phyloP scores from a whole-genome alignment of 2,797 vertebrate species.

The Microctenopoma lineatum region DNA sequence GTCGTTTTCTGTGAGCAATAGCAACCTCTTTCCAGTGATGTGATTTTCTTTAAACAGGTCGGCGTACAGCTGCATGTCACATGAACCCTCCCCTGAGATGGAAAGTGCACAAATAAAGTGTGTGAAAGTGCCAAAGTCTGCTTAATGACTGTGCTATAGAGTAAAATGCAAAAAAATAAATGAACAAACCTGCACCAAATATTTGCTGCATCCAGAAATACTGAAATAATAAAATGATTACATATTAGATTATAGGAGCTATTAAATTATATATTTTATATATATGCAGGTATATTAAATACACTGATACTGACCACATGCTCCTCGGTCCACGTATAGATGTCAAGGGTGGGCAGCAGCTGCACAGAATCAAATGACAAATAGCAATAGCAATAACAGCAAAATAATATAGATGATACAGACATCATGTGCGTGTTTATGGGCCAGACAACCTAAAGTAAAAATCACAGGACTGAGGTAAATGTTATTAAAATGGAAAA shows the following conservation, averaged over 20 bases:
- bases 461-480: slow-evolving; percentile 52
- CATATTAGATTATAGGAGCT: slow-evolving; percentile 15
- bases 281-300: neutral
- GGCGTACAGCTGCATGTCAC: slow-evolving; percentile 89
- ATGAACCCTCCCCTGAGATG: slow-evolving; percentile 83
- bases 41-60: slow-evolving; percentile 94
- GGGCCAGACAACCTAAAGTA: slow-evolving; percentile 20
- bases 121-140: neutral
- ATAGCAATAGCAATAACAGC: slow-evolving; percentile 28
- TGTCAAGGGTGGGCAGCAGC: slow-evolving; percentile 96
- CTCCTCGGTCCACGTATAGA: slow-evolving; percentile 95
- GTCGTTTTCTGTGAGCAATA: slow-evolving; percentile 92
- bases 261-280: neutral
- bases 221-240: slow-evolving; percentile 77
- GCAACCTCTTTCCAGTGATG: slow-evolving; percentile 93
- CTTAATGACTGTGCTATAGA: neutral
- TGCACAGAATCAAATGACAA: slow-evolving; percentile 82
- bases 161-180: neutral
- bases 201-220: slow-evolving; percentile 97
- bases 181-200: slow-evolving; percentile 88
- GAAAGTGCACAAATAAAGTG: neutral
- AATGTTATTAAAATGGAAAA: slow-evolving; percentile 68
- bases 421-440: slow-evolving; percentile 25
- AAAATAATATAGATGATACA: slow-evolving; percentile 11
- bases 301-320: slow-evolving; percentile 90